Base-by-base conservation (phyloP, 1,140 invertebrate genomes). In the Bemisia tabaci region DNA sequence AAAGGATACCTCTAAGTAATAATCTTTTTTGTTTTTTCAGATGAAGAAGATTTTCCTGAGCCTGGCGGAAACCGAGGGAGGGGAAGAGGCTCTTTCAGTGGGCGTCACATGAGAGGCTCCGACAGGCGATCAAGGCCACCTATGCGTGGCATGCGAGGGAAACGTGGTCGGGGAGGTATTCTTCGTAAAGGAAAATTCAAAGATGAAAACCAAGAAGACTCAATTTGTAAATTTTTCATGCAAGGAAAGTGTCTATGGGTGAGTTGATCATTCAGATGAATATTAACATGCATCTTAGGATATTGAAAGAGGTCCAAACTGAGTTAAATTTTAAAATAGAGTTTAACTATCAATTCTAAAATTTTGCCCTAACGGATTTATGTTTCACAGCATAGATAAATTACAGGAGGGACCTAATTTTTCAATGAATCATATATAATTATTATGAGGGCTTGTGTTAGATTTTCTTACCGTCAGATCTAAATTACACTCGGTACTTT, bases 181-280 rank as follows among this genome's bases (percentile, higher is more conserved):
- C 26, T 66, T 61, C 65, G 70, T 24, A 67, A 72, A 22, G 62
- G 70, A 59, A 66, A 67, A 24, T 79, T 76, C 26, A 68, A 70
- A 58, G 67, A 68, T 62, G 84, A 48, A 48, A 48, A 48, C 17
- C 33, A 48, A 17, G 5, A 48, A 48, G 33, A 48, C 33, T 9
- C 5, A 5, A 48, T 90, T 65, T 94, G 92, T 74, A 82, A 87
- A 65, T 90, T 90, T 79, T 94, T 84, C 73, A 85, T 92, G 82
- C 90, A 94, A 79, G 91, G 92, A 65, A 92, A 93, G 79, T 93
- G 91, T 78, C 85, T 89, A 73, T 86, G 88, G 79, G 86, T 81
- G 73, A 70, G 69, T 67, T 22, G 23, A 24, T 22, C 59, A 22
- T 64, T 17, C 33, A 59, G 12, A n/a, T 39, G 27, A 63, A 2